Evolutionary conservation across 2,888 invertebrate species (phyloP).

Genomic region (Ophioninae sp.): DNA sequence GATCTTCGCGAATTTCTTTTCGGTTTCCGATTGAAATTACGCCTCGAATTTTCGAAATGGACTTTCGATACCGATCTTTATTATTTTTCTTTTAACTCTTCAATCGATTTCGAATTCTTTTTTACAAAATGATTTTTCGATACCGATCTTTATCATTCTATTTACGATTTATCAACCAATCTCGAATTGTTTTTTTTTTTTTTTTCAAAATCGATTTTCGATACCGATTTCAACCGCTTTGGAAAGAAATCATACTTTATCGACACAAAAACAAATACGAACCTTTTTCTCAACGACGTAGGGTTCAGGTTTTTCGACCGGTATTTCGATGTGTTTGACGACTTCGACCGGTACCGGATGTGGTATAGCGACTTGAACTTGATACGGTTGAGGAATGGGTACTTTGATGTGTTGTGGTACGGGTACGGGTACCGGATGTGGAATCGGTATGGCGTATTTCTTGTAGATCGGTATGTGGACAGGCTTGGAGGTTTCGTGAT

Average conservation of each 20-base stretch:
- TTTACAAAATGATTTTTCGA: not conserved
- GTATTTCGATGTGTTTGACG: conserved; percentile 83
- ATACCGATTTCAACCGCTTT: too few relatives aligned
- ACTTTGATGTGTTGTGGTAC: conserved; percentile 83
- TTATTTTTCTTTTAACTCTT: not conserved
- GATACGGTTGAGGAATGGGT: conserved; percentile 84
- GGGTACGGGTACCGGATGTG: conserved; percentile 83
- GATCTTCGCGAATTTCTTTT: too few relatives aligned
- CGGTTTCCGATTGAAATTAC: too few relatives aligned
- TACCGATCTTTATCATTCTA: too few relatives aligned
- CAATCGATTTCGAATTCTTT: not conserved
- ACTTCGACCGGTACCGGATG: conserved; percentile 81
- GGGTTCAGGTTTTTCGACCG: conserved; percentile 84
- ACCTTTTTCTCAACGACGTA: conserved; percentile 84
- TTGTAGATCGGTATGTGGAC: conserved; percentile 77
- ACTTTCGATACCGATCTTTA: too few relatives aligned
- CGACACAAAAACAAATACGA: not conserved
- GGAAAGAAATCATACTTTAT: too few relatives aligned
- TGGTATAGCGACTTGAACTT: conserved; percentile 82
- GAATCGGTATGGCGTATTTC: conserved; percentile 82
- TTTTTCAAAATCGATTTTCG: not conserved
- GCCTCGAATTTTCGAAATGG: too few relatives aligned
- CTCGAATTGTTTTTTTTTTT: not conserved
- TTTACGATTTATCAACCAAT: not conserved
- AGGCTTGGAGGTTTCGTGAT: conserved; percentile 77